Percentiles rank a stretch among this genome's conserved stretches.
Evolutionary conservation across 2,888 invertebrate species (phyloP).

Genomic region (Thereva unica): DNA sequence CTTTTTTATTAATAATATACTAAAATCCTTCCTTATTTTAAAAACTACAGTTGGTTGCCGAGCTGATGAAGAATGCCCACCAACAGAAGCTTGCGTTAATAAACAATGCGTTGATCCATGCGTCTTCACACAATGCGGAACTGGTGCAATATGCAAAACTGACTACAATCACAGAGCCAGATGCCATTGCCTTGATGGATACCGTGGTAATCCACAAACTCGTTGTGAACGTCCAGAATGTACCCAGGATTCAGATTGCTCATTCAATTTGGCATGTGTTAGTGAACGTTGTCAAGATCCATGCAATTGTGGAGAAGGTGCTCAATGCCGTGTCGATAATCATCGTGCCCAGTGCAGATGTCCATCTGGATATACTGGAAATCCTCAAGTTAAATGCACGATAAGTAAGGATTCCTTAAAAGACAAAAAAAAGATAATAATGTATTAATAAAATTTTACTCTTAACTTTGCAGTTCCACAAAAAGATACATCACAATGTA

Average conservation of each 20-base stretch:
- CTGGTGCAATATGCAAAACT: slow-evolving; percentile 75
- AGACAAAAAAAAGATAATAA: not conserved
- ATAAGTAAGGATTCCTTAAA: slow-evolving; percentile 59
- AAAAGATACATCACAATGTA: slow-evolving; percentile 67
- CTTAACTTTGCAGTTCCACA: slow-evolving; percentile 58
- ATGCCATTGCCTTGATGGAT: slow-evolving; percentile 76
- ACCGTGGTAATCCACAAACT: slow-evolving; percentile 79
- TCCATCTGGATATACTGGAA: slow-evolving; percentile 79
- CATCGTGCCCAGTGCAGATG: slow-evolving; percentile 80
- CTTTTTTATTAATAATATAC: too few relatives aligned
- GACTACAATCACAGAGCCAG: slow-evolving; percentile 77
- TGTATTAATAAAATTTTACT: too few relatives aligned
- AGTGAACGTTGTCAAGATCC: slow-evolving; percentile 81
- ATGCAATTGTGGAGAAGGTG: slow-evolving; percentile 79
- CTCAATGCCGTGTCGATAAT: slow-evolving; percentile 75
- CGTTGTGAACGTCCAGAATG: slow-evolving; percentile 80
- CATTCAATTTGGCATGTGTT: slow-evolving; percentile 76
- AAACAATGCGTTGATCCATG: slow-evolving; percentile 82
- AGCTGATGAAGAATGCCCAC: slow-evolving; percentile 81
- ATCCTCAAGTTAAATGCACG: slow-evolving; percentile 71
- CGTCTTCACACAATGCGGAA: slow-evolving; percentile 76
- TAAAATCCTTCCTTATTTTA: not conserved
- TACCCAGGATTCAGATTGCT: slow-evolving; percentile 73
- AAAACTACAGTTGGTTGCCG: slow-evolving; percentile 75
- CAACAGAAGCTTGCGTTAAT: slow-evolving; percentile 80